These are phyloP conservation scores for Alviniconcha marisindica DNA, from an alignment of 1,140 invertebrate genomes.

Conservation along the genomic window DNA sequence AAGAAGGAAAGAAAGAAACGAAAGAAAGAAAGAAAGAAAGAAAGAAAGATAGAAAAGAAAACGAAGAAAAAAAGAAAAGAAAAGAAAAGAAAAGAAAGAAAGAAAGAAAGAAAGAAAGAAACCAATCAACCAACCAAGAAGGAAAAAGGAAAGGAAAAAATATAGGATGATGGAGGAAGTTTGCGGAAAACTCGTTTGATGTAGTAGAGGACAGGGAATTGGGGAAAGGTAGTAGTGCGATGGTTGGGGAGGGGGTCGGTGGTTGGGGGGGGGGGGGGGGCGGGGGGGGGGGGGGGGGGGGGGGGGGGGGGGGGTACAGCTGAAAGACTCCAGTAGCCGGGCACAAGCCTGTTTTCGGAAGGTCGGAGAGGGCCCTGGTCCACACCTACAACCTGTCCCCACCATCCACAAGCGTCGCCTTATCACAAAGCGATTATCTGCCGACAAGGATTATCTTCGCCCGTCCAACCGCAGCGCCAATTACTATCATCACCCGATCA, in stretches of 20 bases:
- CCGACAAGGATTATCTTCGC: conserved; percentile 25
- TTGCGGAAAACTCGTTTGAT: too few relatives aligned
- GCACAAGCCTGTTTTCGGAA: too few relatives aligned
- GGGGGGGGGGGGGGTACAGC: too few relatives aligned
- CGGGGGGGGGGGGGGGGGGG: too few relatives aligned
- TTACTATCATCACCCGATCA: conserved; percentile 31
- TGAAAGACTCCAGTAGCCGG: too few relatives aligned
- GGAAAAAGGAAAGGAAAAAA: too few relatives aligned
- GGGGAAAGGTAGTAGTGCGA: neutral
- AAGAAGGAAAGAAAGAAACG: too few relatives aligned
- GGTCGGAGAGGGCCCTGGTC: neutral
- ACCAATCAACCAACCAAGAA: too few relatives aligned
- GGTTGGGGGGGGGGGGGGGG: too few relatives aligned
- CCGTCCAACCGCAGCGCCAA: neutral
- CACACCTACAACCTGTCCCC: neutral
- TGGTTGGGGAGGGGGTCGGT: neutral
- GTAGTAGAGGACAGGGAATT: neutral
- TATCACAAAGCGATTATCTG: conserved; percentile 35
- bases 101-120: conserved; percentile 4
- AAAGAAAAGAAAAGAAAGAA: neutral
- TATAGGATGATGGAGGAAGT: too few relatives aligned
- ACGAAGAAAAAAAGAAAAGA: neutral
- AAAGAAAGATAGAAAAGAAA: neutral
- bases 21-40: neutral
- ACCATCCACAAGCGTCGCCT: neutral